phyloP scores from a whole-genome alignment of 2,797 vertebrate species.

The Gouania willdenowi region DNA sequence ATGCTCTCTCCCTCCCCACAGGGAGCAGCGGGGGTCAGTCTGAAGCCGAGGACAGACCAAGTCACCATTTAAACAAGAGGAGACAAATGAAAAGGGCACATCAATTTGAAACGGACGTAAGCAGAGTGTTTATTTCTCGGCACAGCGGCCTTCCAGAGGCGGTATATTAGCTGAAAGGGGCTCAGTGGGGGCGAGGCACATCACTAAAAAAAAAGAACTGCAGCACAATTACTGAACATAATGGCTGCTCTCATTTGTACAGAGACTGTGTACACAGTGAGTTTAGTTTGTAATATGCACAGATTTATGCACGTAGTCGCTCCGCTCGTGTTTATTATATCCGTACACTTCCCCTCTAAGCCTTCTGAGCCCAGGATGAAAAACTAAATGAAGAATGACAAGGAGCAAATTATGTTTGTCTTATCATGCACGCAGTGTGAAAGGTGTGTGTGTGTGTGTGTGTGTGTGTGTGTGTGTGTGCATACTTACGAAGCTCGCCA shows the following conservation, averaged over 20 bases:
- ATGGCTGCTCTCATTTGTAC: conserved; percentile 45
- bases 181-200: conserved; percentile 37
- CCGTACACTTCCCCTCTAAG: neutral
- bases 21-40: conserved; percentile 54
- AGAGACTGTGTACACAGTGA: neutral
- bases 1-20: conserved; percentile 33
- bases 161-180: conserved; percentile 31
- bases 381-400: neutral
- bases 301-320: neutral
- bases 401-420: too few relatives aligned
- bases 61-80: conserved; percentile 45
- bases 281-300: conserved; percentile 2
- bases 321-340: neutral
- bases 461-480: too few relatives aligned
- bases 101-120: conserved; percentile 44
- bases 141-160: conserved; percentile 26
- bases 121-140: conserved; percentile 36
- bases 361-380: neutral
- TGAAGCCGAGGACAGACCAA: conserved; percentile 33
- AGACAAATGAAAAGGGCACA: conserved; percentile 62
- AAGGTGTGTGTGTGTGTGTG: neutral
- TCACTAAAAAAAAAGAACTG: conserved; percentile 63
- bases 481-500: conserved; percentile 94
- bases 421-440: neutral
- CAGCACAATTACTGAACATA: conserved; percentile 53